A percentile compares a stretch with the other conserved stretches of the same genome.
Conservation (phyloP, 1,140 invertebrate species). For the Chironomus tepperi region DNA sequence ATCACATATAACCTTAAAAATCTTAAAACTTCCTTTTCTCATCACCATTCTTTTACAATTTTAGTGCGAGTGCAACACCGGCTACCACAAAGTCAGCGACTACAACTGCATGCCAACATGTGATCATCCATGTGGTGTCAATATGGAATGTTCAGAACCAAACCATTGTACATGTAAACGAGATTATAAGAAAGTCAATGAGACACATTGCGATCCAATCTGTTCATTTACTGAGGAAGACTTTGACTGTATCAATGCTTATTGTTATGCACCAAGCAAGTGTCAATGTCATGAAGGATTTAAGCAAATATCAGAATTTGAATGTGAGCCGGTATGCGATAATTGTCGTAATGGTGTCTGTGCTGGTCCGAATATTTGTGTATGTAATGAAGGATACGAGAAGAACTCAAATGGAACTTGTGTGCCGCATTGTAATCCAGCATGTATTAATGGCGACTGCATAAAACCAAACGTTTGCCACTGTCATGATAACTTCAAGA, state of each 20-base stretch:
- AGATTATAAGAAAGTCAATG: conserved; percentile 7
- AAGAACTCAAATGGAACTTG: conserved; percentile 29
- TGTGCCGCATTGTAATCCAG: conserved; percentile 34
- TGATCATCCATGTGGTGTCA: background rate
- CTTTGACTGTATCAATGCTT: conserved; percentile 29
- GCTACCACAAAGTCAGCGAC: background rate
- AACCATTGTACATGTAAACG: background rate
- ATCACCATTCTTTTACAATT: background rate
- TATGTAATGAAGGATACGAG: conserved; percentile 28
- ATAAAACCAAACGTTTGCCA: conserved; percentile 32
- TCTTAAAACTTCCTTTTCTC: background rate
- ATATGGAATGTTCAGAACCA: background rate
- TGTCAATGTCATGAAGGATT: conserved; percentile 36
- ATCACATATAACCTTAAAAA: too few relatives aligned
- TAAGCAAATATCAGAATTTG: conserved; percentile 31
- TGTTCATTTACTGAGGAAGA: conserved; percentile 1
- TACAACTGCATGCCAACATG: background rate
- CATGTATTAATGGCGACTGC: conserved; percentile 34
- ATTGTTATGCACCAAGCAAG: conserved; percentile 32
- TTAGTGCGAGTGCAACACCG: background rate
- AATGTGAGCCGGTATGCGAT: conserved; percentile 28
- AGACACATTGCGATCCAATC: background rate
- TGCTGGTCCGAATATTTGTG: background rate
- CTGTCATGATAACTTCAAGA: conserved; percentile 27
- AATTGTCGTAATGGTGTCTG: conserved; percentile 20